Conservation (phyloP, 2,113 vertebrate species). For the Ginglymostoma cirratum region DNA sequence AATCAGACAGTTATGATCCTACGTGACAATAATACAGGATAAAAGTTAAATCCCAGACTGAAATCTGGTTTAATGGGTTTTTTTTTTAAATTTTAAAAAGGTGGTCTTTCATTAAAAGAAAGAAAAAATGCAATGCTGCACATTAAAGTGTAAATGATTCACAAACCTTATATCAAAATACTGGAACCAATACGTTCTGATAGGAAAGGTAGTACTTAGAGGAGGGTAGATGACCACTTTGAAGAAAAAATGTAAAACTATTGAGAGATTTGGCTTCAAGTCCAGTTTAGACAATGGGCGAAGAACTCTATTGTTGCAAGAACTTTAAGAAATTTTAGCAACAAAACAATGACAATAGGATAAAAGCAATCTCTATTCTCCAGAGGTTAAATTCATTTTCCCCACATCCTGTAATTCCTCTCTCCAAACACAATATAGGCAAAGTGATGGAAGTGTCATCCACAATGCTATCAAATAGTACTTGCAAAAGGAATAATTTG, state of each 20-base stretch:
- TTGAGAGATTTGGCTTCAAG: not conserved
- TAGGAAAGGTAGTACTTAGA: not conserved
- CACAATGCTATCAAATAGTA: too few relatives aligned
- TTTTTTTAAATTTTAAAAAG: too few relatives aligned
- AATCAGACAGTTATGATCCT: too few relatives aligned
- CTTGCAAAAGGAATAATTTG: too few relatives aligned
- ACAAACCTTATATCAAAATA: too few relatives aligned
- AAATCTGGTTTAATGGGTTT: too few relatives aligned
- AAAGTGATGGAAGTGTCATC: too few relatives aligned
- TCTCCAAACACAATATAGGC: not conserved
- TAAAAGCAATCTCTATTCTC: not conserved
- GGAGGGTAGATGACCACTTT: not conserved
- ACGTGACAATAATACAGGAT: too few relatives aligned
- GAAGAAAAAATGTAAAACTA: not conserved
- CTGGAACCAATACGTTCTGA: not conserved
- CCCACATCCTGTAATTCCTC: not conserved
- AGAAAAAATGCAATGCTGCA: too few relatives aligned
- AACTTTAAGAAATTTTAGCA: not conserved
- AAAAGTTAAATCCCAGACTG: too few relatives aligned
- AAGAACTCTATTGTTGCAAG: not conserved
- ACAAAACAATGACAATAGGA: not conserved
- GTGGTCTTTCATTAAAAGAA: too few relatives aligned
- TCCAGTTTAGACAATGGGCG: not conserved
- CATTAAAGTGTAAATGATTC: too few relatives aligned
- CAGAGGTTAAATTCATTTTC: not conserved